Base-by-base conservation (phyloP, 92 coral and sea anemone species). In the Paramuricea clavata region DNA sequence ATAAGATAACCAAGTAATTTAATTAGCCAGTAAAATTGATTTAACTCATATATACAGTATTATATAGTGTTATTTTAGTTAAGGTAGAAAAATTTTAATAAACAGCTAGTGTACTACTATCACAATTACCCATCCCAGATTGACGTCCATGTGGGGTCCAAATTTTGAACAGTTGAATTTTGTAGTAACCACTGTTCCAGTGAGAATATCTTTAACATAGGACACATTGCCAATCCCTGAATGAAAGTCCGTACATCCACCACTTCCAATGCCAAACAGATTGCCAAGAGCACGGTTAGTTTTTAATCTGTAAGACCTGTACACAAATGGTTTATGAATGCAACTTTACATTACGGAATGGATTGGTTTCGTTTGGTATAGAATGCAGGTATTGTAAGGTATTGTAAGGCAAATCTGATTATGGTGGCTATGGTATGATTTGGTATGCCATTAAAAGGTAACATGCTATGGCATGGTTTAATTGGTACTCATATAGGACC, bases 101-200 rank as follows among this genome's bases (percentile, higher is more conserved):
- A 11, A 2, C 17, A 12, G 12, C 31, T n/a, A 3, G 27, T 6
- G n/a, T 69, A 30, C 17, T 41, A 69, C 27, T 21, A n/a, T n/a
- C n/a, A 50, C 3, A 69, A 5, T 26, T 69, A 69, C 76, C 76
- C 76, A 69, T 30, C 76, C 76, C 27, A 69, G 21, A 31, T 11
- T 12, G 36, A 2, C 16, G 35, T 25, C 72, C n/a, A n/a, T 25
- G 31, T 64, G 1, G 3, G 76, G 76, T 32, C 76, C 76, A 28
- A 69, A 69, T 41, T 69, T 69, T 26, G 76, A 69, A 16, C 76
- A 69, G 47, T 16, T 32, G 47, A 69, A 69, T 17, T 69, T 69
- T 69, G 41, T 69, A 2, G 43, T 26, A 5, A 69, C 76, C 17
- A 69, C 76, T 3, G 76, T 69, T 5, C 26, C 43, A 5, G 76